phyloP scores from a whole-genome alignment of 2,797 vertebrate genomes.

The Triplophysa yarkandensis region DNA sequence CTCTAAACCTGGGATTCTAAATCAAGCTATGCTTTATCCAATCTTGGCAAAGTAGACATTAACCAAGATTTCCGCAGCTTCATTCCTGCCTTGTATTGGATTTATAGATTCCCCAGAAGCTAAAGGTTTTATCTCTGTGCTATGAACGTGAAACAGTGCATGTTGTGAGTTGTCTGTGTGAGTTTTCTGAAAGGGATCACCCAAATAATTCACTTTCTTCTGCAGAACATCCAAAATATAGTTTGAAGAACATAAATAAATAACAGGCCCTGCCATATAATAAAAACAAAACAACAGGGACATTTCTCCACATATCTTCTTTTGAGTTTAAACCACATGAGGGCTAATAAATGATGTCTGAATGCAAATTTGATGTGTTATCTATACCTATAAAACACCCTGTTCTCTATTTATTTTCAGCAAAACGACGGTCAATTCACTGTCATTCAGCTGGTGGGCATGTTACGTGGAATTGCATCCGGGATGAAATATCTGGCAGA shows the following conservation, averaged over 20 bases:
- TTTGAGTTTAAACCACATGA: too few species aligned
- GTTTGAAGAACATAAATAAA: too few species aligned
- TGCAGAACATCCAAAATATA: too few species aligned
- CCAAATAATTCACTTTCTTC: too few species aligned
- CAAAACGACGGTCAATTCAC: constrained; percentile 99
- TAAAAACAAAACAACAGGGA: too few species aligned
- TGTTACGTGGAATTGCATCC: constrained; percentile 93
- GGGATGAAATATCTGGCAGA: constrained; percentile 98
- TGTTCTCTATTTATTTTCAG: constrained; percentile 65
- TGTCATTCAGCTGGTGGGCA: constrained; percentile 97
- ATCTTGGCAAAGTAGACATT: constrained; percentile 3
- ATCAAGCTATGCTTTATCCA: constrained; percentile 9
- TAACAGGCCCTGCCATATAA: too few species aligned
- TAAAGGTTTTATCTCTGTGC: neutral
- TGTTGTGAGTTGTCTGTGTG: neutral
- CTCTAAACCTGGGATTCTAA: constrained; percentile 4
- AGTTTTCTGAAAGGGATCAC: too few species aligned
- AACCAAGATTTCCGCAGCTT: constrained; percentile 16
- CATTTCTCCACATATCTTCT: too few species aligned
- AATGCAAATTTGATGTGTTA: too few species aligned
- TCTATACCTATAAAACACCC: neutral
- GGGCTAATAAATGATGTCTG: too few species aligned
- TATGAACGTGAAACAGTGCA: neutral
- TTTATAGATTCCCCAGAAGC: neutral
- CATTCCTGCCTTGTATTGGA: constrained; percentile 8